A percentile compares a stretch with the other conserved stretches of the same genome.
Evolutionary conservation across 2,113 vertebrate species (phyloP).

Genomic region (Notothenia rossii): DNA sequence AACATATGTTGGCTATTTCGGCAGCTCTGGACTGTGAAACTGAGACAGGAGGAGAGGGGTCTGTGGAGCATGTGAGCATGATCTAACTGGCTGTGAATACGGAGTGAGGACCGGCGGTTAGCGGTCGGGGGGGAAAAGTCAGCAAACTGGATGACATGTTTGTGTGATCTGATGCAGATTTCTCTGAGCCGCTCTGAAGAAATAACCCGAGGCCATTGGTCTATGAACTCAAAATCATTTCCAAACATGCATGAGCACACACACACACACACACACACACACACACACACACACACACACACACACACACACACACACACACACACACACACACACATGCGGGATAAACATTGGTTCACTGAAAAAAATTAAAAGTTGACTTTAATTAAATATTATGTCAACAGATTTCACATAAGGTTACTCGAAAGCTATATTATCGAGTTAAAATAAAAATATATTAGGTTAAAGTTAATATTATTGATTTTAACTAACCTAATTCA

Average conservation of each 20-base stretch:
- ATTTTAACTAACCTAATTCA: no score
- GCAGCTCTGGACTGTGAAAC: constrained; percentile 77
- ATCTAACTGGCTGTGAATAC: constrained; percentile 78
- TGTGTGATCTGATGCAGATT: constrained; percentile 77
- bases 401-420: no score
- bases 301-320: constrained; percentile 7
- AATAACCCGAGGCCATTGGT: constrained; percentile 40
- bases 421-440: no score
- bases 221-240: constrained; percentile 65
- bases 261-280: constrained; percentile 4
- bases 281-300: constrained; percentile 13
- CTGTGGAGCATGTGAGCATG: constrained; percentile 72
- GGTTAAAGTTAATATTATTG: no score
- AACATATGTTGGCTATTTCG: constrained; percentile 84
- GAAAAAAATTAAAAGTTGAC: no score
- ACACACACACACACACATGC: constrained; percentile 8
- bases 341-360: constrained; percentile 50
- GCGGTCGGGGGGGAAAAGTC: constrained; percentile 59
- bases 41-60: constrained; percentile 72
- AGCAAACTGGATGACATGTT: constrained; percentile 76
- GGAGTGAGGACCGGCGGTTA: constrained; percentile 59
- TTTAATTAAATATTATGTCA: no score
- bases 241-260: constrained; percentile 45
- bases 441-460: no score
- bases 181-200: constrained; percentile 43